Conservation (phyloP, 2,888 invertebrate genomes). For the Leucania comma region DNA sequence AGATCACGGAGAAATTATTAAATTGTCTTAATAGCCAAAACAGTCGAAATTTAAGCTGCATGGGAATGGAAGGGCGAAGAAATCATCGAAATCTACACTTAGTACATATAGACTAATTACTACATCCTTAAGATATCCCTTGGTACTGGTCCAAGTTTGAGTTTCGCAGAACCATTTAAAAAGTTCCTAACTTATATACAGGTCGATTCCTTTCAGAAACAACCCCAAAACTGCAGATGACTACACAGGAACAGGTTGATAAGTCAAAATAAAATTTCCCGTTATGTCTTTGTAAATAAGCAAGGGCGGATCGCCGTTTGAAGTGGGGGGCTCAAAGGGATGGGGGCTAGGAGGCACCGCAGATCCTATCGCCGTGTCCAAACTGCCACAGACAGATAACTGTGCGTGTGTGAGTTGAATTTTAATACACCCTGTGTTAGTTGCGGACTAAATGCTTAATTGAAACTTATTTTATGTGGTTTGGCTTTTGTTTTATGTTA, state of each 20-base stretch:
- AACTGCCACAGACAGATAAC: slow-evolving; percentile 88
- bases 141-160: too few species aligned
- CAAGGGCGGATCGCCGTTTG: slow-evolving; percentile 83
- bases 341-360: slow-evolving; percentile 71
- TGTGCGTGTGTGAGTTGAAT: slow-evolving; percentile 81
- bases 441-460: slow-evolving; percentile 75
- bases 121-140: too few species aligned
- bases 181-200: slow-evolving; percentile 12
- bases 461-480: slow-evolving; percentile 70
- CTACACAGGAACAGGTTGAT: slow-evolving; percentile 70
- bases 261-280: slow-evolving; percentile 78
- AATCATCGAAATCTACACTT: too few species aligned
- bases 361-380: slow-evolving; percentile 85
- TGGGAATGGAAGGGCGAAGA: too few species aligned
- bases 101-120: too few species aligned
- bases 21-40: too few species aligned
- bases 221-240: slow-evolving; percentile 56
- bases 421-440: slow-evolving; percentile 79
- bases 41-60: too few species aligned
- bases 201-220: slow-evolving; percentile 11
- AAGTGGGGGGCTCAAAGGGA: slow-evolving; percentile 80
- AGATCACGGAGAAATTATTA: too few species aligned
- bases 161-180: too few species aligned
- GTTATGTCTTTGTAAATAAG: slow-evolving; percentile 79
- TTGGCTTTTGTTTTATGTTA: slow-evolving; percentile 26